Evolutionary conservation across 2,888 invertebrate genomes (phyloP).

Genomic region (Tuta absoluta): DNA sequence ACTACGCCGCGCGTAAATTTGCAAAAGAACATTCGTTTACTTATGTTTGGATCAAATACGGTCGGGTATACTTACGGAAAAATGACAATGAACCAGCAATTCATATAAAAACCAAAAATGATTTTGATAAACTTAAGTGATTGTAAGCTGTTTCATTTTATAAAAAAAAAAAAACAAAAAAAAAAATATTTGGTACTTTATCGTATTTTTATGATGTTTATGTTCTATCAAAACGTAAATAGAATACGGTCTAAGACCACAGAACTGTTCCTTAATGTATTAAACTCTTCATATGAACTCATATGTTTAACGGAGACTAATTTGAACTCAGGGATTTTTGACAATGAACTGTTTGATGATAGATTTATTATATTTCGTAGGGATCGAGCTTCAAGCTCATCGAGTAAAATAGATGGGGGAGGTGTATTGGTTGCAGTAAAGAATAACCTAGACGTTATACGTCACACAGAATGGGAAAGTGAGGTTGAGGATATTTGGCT

Average conservation of each 20-base stretch:
- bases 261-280: background rate
- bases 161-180: too few species aligned
- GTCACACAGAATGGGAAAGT: background rate
- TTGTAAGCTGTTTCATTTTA: too few species aligned
- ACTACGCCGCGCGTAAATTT: too few species aligned
- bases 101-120: conserved; percentile 8
- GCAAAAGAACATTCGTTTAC: conserved; percentile 3
- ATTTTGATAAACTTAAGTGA: background rate
- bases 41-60: conserved; percentile 19
- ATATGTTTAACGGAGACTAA: background rate
- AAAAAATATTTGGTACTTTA: too few species aligned
- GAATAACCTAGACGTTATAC: background rate
- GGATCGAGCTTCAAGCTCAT: background rate
- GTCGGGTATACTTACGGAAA: conserved; percentile 16
- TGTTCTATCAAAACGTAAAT: conserved; percentile 1
- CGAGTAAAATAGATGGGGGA: background rate
- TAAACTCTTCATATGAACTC: background rate
- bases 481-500: background rate
- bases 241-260: conserved; percentile 1
- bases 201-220: too few species aligned
- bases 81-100: conserved; percentile 1
- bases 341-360: background rate
- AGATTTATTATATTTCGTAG: background rate
- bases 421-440: background rate
- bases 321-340: background rate